These are phyloP conservation scores for Pseudeuparius sepicola DNA, from an alignment of 2,888 invertebrate species.

Conservation along the genomic window DNA sequence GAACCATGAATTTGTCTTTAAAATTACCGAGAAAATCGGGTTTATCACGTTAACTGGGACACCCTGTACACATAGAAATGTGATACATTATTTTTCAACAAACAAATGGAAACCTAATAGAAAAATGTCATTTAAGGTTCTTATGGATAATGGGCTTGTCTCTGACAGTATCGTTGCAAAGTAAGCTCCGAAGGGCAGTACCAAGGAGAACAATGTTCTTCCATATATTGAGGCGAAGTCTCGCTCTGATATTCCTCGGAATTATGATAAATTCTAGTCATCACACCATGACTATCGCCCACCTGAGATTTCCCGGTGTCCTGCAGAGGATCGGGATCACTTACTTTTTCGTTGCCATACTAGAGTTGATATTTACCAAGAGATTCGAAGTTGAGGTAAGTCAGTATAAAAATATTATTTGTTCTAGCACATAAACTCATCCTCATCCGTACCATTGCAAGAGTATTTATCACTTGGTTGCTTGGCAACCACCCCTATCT, in stretches of 20 bases:
- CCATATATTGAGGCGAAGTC: constrained; percentile 46
- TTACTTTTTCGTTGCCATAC: constrained; percentile 62
- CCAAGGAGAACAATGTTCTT: constrained; percentile 44
- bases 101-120: too few relatives aligned
- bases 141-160: constrained; percentile 84
- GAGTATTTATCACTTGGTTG: too few relatives aligned
- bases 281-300: constrained; percentile 40
- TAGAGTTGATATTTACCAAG: constrained; percentile 48
- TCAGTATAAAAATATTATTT: too few relatives aligned
- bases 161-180: constrained; percentile 60
- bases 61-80: too few relatives aligned
- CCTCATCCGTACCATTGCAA: too few relatives aligned
- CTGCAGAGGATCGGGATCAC: constrained; percentile 72
- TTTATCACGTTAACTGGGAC: too few relatives aligned
- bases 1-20: too few relatives aligned
- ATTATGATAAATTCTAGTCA: constrained; percentile 50
- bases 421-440: too few relatives aligned
- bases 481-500: too few relatives aligned
- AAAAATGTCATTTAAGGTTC: too few relatives aligned
- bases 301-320: constrained; percentile 63
- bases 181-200: constrained; percentile 54
- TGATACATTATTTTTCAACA: too few relatives aligned
- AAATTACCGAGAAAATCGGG: too few relatives aligned
- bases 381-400: constrained; percentile 34
- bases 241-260: constrained; percentile 54